Conservation (phyloP, 2,888 invertebrate genomes). For the Drosophila gaucha region DNA sequence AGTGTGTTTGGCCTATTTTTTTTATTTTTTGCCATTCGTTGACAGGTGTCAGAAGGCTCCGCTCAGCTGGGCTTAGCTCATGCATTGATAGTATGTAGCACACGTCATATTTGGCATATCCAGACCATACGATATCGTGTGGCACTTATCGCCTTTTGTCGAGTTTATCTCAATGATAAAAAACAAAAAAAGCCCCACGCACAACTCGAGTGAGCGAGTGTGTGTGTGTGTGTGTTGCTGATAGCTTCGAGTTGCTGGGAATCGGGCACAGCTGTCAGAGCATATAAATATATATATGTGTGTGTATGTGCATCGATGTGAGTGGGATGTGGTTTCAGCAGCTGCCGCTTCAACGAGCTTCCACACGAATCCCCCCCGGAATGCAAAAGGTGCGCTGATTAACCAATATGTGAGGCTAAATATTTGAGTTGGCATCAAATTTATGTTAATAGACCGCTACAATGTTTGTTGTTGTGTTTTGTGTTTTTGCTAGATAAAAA, state of each 20-base stretch:
- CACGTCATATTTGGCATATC: conserved; percentile 9
- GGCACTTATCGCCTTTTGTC: conserved; percentile 60
- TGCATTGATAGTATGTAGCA: background rate
- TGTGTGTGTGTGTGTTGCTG: conserved; percentile 28
- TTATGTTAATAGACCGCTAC: conserved; percentile 67
- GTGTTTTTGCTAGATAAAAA: conserved; percentile 38
- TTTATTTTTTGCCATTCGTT: too few relatives aligned
- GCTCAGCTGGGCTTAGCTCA: background rate
- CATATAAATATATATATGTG: too few relatives aligned
- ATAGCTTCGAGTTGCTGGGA: conserved; percentile 73
- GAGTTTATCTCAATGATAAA: conserved; percentile 46
- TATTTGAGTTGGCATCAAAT: conserved; percentile 62
- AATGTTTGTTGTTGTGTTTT: conserved; percentile 40
- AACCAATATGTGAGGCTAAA: conserved; percentile 50
- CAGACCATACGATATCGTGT: conserved; percentile 29
- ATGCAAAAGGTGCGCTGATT: conserved; percentile 58
- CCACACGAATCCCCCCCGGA: background rate
- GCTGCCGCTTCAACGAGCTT: conserved; percentile 24
- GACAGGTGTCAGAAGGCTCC: conserved; percentile 29
- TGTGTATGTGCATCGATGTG: conserved; percentile 28
- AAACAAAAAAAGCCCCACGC: conserved; percentile 34
- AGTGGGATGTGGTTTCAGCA: conserved; percentile 5
- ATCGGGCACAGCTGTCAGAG: conserved; percentile 66
- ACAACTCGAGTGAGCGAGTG: conserved; percentile 1
- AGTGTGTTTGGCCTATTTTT: too few relatives aligned